These are phyloP conservation scores for Sinocyclocheilus maitianheensis DNA, from an alignment of 2,113 vertebrate species.

Conservation along the genomic window DNA sequence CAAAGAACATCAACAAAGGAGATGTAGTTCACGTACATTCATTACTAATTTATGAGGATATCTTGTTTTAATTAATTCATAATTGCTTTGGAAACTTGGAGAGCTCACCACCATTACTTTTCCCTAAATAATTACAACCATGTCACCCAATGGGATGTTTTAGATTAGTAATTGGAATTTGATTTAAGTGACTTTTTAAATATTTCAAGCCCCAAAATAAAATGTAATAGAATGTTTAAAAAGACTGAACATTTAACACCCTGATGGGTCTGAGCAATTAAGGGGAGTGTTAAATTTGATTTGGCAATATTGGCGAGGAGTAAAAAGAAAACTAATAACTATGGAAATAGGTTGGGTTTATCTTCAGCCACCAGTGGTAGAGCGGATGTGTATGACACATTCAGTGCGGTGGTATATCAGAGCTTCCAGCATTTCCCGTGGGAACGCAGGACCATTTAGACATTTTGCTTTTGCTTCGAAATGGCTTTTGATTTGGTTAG, in stretches of 20 bases:
- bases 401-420: not conserved
- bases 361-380: conserved; percentile 10
- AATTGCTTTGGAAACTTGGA: conserved; percentile 61
- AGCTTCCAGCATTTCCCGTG: not conserved
- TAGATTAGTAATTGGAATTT: conserved; percentile 58
- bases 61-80: conserved; percentile 63
- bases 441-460: not conserved
- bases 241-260: not conserved
- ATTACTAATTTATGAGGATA: conserved; percentile 58
- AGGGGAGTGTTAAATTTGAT: conserved; percentile 15
- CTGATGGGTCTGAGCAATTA: conserved; percentile 27
- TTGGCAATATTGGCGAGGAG: conserved; percentile 28
- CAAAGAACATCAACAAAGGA: conserved; percentile 43
- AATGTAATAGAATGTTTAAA: conserved; percentile 29
- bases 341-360: conserved; percentile 44
- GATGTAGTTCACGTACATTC: conserved; percentile 45
- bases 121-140: conserved; percentile 60
- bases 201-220: conserved; percentile 35
- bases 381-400: conserved; percentile 13
- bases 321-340: conserved; percentile 35
- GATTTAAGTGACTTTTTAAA: conserved; percentile 59
- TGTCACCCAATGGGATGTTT: conserved; percentile 54
- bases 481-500: not conserved
- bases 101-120: conserved; percentile 45
- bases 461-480: not conserved